These are phyloP conservation scores for Ia io DNA, from an alignment of 2,113 vertebrate species.

Conservation along the genomic window DNA sequence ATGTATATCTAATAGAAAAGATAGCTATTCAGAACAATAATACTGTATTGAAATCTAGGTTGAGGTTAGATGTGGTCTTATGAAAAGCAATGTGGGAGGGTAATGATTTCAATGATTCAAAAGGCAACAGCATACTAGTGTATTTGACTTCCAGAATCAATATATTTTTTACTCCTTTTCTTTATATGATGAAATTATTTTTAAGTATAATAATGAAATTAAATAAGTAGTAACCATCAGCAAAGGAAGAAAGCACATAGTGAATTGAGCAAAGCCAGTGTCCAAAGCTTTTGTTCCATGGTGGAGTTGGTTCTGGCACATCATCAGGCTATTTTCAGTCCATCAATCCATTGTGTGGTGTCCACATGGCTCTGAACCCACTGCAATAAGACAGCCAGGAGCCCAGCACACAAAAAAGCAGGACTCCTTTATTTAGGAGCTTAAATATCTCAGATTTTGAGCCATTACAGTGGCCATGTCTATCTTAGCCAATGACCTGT, in stretches of 20 bases:
- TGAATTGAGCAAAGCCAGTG: not conserved
- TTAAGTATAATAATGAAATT: not conserved
- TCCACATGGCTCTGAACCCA: no score
- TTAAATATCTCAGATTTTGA: no score
- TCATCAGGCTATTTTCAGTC: no score
- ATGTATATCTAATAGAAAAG: no score
- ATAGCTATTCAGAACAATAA: not conserved
- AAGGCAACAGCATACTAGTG: not conserved
- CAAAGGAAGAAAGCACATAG: not conserved
- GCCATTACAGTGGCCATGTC: no score
- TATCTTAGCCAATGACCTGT: no score
- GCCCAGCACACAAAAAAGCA: no score
- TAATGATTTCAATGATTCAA: not conserved
- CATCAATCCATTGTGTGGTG: no score
- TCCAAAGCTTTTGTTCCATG: no score
- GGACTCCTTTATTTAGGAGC: no score
- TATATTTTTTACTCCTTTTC: not conserved
- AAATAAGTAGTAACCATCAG: not conserved
- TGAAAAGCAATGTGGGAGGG: not conserved
- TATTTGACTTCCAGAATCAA: not conserved
- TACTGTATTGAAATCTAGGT: not conserved
- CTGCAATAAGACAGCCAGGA: no score
- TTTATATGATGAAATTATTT: constrained; percentile 19
- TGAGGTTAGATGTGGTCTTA: not conserved
- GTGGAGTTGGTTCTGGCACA: no score